Base-by-base conservation (phyloP, 2,888 invertebrate species). In the Conus canariensis region DNA sequence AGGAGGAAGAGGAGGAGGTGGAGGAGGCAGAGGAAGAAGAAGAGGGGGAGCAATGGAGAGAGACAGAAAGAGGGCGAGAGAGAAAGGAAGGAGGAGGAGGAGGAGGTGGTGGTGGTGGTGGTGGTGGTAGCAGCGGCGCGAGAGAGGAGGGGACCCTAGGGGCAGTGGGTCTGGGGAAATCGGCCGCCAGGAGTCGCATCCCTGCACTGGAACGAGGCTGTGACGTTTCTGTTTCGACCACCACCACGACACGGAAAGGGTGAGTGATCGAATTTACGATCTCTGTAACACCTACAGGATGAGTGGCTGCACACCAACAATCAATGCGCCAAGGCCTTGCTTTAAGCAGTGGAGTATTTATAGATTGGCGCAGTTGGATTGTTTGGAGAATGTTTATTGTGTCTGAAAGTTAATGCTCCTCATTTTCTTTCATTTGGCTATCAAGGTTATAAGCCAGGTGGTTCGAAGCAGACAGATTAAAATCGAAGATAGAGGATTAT, bases 1-100 rank as follows among this genome's bases (percentile, higher is more conserved):
- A 45, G 60, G 85, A 85, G 60, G 85, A 85, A 14, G 85, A 85
- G n/a, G 30, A 25, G 59, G 88, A 58, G 74, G 70, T 74, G 70
- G 77, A 25, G 30, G 30, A 30, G 67, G 64, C 14, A 45, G 45
- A n/a, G 45, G 67, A 16, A 25, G 19, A 19, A 16, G 25, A 25
- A 14, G 14, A 25, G 25, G 60, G 59, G 83, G 22, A 58, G 59
- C 19, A 58, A 10, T 8, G 12, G 58, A 19, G 45, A 19, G 2
- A 45, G 77, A 45, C 83, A 83, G 58, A 58, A 83, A 58, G 58
- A 59, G 83, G 83, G 10, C 22, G 83, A 58, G 59, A 58, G 10
- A n/a, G 82, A 82, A 14, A 14, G 2, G 3, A n/a, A 30, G 80
- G 45, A 80, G 45, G 30, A 5, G n/a, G n/a, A n/a, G n/a, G n/a